Evolutionary conservation across 2,888 invertebrate genomes (phyloP).

Genomic region (Melikaiella ostensackeni): DNA sequence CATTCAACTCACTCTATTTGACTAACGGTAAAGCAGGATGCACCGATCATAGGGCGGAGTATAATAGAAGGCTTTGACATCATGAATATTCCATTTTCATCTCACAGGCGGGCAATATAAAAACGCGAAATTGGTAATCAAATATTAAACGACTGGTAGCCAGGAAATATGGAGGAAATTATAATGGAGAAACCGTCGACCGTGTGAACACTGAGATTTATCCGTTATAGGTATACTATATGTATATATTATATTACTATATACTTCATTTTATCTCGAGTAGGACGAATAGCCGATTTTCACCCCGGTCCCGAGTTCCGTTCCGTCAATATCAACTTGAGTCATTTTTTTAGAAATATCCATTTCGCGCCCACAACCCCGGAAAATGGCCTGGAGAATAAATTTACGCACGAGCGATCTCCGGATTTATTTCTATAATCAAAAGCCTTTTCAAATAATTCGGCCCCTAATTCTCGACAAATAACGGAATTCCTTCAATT

Average conservation of each 20-base stretch:
- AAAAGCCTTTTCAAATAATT: not conserved
- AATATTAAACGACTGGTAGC: not conserved
- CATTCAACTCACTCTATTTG: not conserved
- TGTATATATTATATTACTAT: not conserved
- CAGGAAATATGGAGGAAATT: not conserved
- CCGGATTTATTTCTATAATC: not conserved
- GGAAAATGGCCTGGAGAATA: not conserved
- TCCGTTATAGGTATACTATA: not conserved
- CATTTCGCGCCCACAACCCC: not conserved
- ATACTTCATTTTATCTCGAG: not conserved
- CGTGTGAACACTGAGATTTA: not conserved
- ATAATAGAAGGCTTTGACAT: slow-evolving; percentile 5
- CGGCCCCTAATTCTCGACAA: not conserved
- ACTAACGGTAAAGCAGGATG: not conserved
- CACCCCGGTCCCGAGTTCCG: slow-evolving; percentile 9
- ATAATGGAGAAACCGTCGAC: not conserved
- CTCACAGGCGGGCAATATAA: not conserved
- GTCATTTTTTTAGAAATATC: not conserved
- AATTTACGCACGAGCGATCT: not conserved
- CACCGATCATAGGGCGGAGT: not conserved
- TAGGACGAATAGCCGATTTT: slow-evolving; percentile 29
- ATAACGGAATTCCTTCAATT: too few species aligned
- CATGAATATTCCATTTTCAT: slow-evolving; percentile 8
- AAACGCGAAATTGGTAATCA: slow-evolving; percentile 1
- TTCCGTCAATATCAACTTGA: not conserved